Evolutionary conservation across 2,888 invertebrate species (phyloP).

Genomic region (Epirrita christyi): DNA sequence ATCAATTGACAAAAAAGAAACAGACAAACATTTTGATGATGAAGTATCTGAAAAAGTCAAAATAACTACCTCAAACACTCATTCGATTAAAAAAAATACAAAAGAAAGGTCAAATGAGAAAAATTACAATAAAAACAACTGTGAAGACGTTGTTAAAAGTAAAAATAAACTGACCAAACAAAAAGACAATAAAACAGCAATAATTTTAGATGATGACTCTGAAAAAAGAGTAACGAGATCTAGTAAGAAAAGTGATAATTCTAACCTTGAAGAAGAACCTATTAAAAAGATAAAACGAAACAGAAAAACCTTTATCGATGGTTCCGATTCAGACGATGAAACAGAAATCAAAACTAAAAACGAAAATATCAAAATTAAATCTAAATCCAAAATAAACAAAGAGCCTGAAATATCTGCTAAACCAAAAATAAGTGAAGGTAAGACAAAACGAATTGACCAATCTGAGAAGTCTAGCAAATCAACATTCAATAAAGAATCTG

Average conservation of each 20-base stretch:
- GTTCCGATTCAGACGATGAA: constrained; percentile 61
- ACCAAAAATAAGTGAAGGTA: constrained; percentile 8
- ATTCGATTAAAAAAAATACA: constrained; percentile 1
- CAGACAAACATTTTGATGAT: constrained; percentile 15
- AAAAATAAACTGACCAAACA: constrained; percentile 19
- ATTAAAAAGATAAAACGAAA: constrained; percentile 43
- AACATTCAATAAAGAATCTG: constrained; percentile 1
- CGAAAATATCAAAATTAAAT: constrained; percentile 2
- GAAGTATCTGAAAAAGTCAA: constrained; percentile 28
- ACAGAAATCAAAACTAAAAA: constrained; percentile 12
- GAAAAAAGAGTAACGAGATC: constrained; percentile 57
- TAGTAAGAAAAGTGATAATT: constrained; percentile 39
- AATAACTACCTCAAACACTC: not conserved
- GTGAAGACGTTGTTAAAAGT: constrained; percentile 21
- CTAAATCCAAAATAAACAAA: not conserved
- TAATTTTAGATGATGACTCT: constrained; percentile 23
- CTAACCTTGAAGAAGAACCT: constrained; percentile 20
- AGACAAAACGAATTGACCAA: not conserved
- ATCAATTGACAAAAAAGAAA: constrained; percentile 16
- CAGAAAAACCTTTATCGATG: constrained; percentile 52
- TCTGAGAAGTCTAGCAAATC: not conserved
- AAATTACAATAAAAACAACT: constrained; percentile 17
- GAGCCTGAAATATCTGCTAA: constrained; percentile 9
- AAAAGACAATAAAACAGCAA: constrained; percentile 29
- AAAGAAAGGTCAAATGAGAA: constrained; percentile 19